Evolutionary conservation across 2,797 vertebrate genomes (phyloP).

Genomic region (Rhinogobio ventralis): DNA sequence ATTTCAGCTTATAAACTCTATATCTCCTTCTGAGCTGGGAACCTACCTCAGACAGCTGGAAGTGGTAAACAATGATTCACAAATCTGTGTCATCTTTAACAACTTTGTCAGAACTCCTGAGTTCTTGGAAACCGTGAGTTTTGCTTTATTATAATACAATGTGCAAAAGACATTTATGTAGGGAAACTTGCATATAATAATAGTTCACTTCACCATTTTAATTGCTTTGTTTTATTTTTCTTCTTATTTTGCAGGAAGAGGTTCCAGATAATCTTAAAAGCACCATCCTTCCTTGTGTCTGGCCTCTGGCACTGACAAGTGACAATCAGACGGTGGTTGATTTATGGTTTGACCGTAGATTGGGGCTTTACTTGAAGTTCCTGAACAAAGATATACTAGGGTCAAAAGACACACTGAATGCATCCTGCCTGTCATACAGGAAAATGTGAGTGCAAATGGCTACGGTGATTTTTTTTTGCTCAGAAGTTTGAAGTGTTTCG

Average conservation of each 20-base stretch:
- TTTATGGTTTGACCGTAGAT: conserved; percentile 48
- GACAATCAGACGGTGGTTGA: conserved; percentile 35
- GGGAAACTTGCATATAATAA: not conserved
- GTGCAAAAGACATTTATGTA: not conserved
- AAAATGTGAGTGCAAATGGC: conserved; percentile 41
- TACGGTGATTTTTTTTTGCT: not conserved
- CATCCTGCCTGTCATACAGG: conserved; percentile 48
- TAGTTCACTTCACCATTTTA: not conserved
- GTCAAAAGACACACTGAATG: conserved; percentile 41
- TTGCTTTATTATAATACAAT: not conserved
- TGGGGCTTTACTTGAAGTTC: conserved; percentile 46
- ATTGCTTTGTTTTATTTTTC: not conserved
- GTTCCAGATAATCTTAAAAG: conserved; percentile 34
- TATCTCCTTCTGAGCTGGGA: conserved; percentile 44
- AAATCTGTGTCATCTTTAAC: conserved; percentile 46
- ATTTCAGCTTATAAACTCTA: conserved; percentile 52
- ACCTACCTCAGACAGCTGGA: conserved; percentile 33
- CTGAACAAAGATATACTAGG: conserved; percentile 36
- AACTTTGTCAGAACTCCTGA: conserved; percentile 37
- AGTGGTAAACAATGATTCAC: conserved; percentile 26
- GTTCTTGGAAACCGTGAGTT: conserved; percentile 50
- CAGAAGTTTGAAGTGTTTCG: not conserved
- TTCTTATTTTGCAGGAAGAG: conserved; percentile 19
- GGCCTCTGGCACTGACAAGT: conserved; percentile 44
- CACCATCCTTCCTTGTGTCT: conserved; percentile 47